phyloP scores from a whole-genome alignment of 2,113 vertebrate species.

The Ploceus nigricollis region DNA sequence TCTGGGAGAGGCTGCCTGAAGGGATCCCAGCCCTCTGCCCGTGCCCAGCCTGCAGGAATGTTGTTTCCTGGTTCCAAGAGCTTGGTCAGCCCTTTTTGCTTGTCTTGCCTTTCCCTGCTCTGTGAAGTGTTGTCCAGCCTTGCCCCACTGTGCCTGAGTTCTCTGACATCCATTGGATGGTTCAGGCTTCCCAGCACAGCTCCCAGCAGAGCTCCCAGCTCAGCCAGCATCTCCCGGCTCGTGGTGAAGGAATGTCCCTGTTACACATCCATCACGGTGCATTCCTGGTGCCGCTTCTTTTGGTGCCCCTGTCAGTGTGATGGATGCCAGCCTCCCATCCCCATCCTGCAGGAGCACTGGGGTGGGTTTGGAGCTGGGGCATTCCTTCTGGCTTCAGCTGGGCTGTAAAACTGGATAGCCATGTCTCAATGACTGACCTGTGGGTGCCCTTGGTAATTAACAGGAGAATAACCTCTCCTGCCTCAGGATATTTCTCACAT shows the following conservation, averaged over 20 bases:
- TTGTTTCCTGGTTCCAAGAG: background rate
- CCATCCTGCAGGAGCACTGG: background rate
- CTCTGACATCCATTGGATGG: background rate
- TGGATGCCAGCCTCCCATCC: background rate
- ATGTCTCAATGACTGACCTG: background rate
- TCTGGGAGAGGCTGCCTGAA: background rate
- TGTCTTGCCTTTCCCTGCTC: background rate
- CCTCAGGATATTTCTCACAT: background rate
- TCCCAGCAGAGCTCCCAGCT: background rate
- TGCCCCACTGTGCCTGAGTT: background rate
- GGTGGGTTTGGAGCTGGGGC: background rate
- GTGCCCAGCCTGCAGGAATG: background rate
- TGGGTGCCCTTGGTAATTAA: background rate
- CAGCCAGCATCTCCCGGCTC: background rate
- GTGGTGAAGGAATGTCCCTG: background rate
- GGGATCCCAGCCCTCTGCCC: background rate
- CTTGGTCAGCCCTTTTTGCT: background rate
- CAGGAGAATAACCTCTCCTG: background rate
- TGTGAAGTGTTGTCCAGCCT: background rate
- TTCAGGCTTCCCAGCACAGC: background rate
- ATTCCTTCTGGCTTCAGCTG: background rate
- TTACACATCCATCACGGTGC: fast-evolving
- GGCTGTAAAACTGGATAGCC: background rate
- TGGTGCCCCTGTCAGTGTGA: background rate
- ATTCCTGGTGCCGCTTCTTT: fast-evolving